Conservation (phyloP, 2,113 vertebrate species). For the Campylomormyrus numenius region DNA sequence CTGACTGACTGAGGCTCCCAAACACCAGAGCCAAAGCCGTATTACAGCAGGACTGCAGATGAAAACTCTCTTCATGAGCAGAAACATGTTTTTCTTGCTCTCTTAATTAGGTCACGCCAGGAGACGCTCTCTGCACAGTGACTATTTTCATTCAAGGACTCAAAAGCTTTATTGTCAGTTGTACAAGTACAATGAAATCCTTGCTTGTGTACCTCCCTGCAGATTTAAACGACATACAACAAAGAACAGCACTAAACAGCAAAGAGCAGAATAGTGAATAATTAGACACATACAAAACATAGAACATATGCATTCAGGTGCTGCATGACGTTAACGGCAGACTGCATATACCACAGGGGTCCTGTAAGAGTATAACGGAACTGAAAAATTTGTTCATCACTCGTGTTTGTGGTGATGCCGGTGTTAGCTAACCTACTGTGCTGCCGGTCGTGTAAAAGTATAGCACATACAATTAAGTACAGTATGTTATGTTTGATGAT, state of each 20-base stretch:
- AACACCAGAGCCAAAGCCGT: too few relatives aligned
- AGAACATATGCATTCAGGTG: not conserved
- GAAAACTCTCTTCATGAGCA: not conserved
- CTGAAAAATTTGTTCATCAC: not conserved
- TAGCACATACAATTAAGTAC: not conserved
- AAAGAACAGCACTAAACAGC: not conserved
- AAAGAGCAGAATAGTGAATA: not conserved
- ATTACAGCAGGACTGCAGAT: not conserved
- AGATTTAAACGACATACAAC: not conserved
- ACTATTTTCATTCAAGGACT: not conserved
- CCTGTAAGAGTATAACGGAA: not conserved
- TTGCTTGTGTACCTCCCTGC: not conserved
- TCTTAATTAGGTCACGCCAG: not conserved
- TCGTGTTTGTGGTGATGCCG: not conserved
- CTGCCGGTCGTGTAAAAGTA: not conserved
- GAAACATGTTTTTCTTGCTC: not conserved
- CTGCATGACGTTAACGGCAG: not conserved
- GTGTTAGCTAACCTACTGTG: not conserved
- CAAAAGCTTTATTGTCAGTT: not conserved
- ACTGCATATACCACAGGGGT: not conserved
- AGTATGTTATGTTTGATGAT: not conserved
- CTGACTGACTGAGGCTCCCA: not conserved
- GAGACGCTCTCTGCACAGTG: not conserved
- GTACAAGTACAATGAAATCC: not conserved
- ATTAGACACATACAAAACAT: not conserved